Conservation (phyloP, 2,888 invertebrate genomes). For the Eristalis tenax region DNA sequence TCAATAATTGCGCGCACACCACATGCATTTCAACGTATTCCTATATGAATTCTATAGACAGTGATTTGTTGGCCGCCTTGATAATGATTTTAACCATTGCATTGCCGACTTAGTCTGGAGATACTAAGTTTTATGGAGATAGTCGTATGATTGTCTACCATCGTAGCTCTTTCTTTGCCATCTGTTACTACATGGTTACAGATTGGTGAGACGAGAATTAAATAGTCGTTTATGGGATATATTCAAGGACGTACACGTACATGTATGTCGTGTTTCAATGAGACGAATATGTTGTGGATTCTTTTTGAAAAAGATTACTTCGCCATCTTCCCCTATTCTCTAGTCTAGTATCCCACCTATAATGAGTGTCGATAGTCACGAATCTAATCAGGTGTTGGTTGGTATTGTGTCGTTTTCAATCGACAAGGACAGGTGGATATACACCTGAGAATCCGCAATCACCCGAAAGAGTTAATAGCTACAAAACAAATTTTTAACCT, state of each 20-base stretch:
- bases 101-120: not conserved
- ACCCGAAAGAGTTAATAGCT: too few relatives aligned
- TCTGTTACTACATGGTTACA: not conserved
- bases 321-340: too few relatives aligned
- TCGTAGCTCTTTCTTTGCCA: not conserved
- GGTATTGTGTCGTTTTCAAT: too few relatives aligned
- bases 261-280: not conserved
- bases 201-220: not conserved
- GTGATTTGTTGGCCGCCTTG: slow-evolving; percentile 41
- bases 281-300: not conserved
- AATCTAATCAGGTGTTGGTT: too few relatives aligned
- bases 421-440: too few relatives aligned
- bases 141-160: not conserved
- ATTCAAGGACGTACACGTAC: not conserved
- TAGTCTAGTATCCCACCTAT: too few relatives aligned
- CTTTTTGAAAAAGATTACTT: too few relatives aligned
- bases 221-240: not conserved
- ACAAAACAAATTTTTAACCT: too few relatives aligned
- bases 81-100: not conserved
- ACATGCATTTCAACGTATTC: slow-evolving; percentile 55
- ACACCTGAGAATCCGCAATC: too few relatives aligned
- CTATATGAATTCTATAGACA: not conserved
- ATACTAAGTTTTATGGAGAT: not conserved
- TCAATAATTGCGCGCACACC: slow-evolving; percentile 47
- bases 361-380: too few relatives aligned